A percentile compares a stretch with the other conserved stretches of the same genome.
These are phyloP conservation scores for Saccopteryx bilineata DNA, from an alignment of 2,113 vertebrate genomes.

Conservation along the genomic window DNA sequence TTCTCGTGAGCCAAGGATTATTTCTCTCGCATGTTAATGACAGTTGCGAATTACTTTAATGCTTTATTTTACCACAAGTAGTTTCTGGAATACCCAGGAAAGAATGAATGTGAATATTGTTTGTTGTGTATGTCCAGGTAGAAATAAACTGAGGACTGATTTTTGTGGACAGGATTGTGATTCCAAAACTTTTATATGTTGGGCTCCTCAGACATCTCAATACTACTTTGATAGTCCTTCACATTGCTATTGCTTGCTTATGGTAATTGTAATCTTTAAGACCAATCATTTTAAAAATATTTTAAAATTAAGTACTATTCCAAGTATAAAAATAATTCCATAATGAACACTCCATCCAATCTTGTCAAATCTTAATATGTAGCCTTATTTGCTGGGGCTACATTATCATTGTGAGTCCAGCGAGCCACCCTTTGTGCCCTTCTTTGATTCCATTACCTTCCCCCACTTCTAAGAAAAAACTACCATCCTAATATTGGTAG, in stretches of 20 bases:
- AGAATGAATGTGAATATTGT: neutral
- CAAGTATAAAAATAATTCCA: neutral
- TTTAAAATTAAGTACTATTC: slow-evolving; percentile 42
- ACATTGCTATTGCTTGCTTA: neutral
- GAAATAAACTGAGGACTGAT: neutral
- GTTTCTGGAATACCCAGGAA: neutral
- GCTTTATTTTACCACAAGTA: neutral
- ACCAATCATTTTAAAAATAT: neutral
- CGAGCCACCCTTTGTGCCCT: neutral
- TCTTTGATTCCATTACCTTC: neutral
- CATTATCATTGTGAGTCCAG: neutral
- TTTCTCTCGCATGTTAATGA: neutral
- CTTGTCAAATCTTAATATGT: neutral
- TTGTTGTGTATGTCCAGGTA: neutral
- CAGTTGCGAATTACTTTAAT: neutral
- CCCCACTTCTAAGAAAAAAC: neutral
- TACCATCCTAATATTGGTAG: neutral
- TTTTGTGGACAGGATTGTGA: neutral
- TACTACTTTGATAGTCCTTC: neutral
- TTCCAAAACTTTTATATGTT: neutral
- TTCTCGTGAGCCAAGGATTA: neutral
- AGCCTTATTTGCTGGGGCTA: neutral
- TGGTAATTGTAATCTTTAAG: neutral
- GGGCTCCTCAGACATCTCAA: neutral
- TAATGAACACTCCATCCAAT: neutral